Conservation (phyloP, 2,888 invertebrate genomes). For the Euplagia quadripunctaria region DNA sequence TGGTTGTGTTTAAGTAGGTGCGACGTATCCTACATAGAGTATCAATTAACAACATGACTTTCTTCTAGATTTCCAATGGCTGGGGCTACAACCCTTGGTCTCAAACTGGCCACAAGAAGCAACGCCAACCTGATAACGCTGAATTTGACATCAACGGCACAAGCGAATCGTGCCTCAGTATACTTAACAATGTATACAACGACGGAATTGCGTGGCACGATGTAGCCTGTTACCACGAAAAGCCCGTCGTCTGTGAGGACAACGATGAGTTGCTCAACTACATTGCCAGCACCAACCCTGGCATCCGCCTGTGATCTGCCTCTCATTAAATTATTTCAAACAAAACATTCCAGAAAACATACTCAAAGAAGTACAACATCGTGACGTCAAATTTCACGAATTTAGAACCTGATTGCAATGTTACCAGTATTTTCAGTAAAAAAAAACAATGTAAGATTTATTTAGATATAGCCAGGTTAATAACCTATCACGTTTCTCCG, state of each 20-base stretch:
- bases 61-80: slow-evolving; percentile 87
- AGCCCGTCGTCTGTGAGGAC: slow-evolving; percentile 96
- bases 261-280: slow-evolving; percentile 95
- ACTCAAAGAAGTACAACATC: slow-evolving; percentile 26
- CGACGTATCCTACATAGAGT: no score
- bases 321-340: slow-evolving; percentile 31
- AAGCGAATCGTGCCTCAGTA: slow-evolving; percentile 94
- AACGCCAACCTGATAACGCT: slow-evolving; percentile 95
- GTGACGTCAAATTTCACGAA: background rate
- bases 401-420: slow-evolving; percentile 6
- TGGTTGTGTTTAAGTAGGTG: no score
- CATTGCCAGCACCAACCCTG: slow-evolving; percentile 94
- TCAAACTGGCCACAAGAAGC: slow-evolving; percentile 96
- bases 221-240: slow-evolving; percentile 97
- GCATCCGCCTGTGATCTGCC: slow-evolving; percentile 91
- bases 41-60: background rate
- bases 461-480: slow-evolving; percentile 39
- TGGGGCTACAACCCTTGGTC: slow-evolving; percentile 97
- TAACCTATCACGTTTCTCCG: slow-evolving; percentile 31
- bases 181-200: slow-evolving; percentile 97
- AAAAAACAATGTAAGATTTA: slow-evolving; percentile 35
- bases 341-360: slow-evolving; percentile 44
- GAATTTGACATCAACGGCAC: slow-evolving; percentile 96
- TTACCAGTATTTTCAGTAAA: slow-evolving; percentile 23
- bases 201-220: slow-evolving; percentile 98